Base-by-base conservation (phyloP, 1,140 invertebrate genomes). In the Frieseomelitta varia region DNA sequence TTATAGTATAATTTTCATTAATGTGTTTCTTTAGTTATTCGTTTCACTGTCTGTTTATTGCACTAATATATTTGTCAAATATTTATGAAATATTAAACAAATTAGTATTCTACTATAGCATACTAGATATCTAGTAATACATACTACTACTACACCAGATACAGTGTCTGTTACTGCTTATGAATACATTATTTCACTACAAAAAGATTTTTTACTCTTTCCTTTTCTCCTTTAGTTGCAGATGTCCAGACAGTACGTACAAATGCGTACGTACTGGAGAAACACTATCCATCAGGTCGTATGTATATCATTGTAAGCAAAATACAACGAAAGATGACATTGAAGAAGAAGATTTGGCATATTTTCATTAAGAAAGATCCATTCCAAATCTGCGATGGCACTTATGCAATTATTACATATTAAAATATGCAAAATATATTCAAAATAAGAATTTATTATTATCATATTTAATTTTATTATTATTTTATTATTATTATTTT, bases 281-380 rank as follows among this genome's bases (percentile, higher is more conserved):
- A 82, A 96, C 96, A 0, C n/a, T n/a, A n/a, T n/a, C n/a, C n/a
- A n/a, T n/a, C n/a, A n/a, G n/a, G n/a, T n/a, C n/a, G n/a, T 96
- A 96, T 88, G 95, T 97, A 1, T 96, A 96, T 88, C 94, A 94
- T n/a, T 97, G 96, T 89, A 91, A 93, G 65, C 90, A 93, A 81
- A 94, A 93, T 79, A 92, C 91, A 24, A 93, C 93, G 47, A 81
- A 83, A 83, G 84, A 90, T 1, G 91, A 93, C 85, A 92, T 92
- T 56, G 92, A 92, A 12, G 27, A 14, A 39, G 67, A 63, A 27
- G n/a, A n/a, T n/a, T n/a, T n/a, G n/a, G n/a, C n/a, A n/a, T n/a
- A n/a, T n/a, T n/a, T n/a, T n/a, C n/a, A n/a, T n/a, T n/a, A n/a
- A n/a, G n/a, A n/a, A n/a, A n/a, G n/a, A n/a, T n/a, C n/a, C n/a